Evolutionary conservation across 92 coral and sea anemone genomes (phyloP), one percentile per base, ranked within the genome.

Genomic region (Bergia sp.): DNA sequence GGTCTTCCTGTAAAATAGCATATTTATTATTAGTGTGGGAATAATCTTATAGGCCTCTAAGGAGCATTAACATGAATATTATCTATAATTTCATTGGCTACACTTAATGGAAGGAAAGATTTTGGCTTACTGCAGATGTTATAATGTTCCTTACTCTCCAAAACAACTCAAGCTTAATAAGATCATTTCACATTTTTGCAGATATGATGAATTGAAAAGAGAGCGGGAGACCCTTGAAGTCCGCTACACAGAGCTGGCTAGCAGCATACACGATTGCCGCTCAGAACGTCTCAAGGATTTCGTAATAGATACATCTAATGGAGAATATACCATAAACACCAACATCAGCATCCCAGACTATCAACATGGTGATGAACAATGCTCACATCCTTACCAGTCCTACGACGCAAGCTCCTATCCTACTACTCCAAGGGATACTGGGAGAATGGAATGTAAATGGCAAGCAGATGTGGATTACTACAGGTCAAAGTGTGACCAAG

Each of bases 401-500:
- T 84, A 84, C 21, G 87, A 84, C 37, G 39, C 65, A 7, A n/a
- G 66, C 18, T 84, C 87, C 8, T 84, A 84, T 9, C 87, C 87
- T 6, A 84, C 75, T 15, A 65, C 87, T 4, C 87, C 87, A 45
- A 45, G 87, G 44, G 87, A 84, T 5, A 5, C 41, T 45, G 79
- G 79, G 53, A 69, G 87, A 29, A 43, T 84, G 87, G 80, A 87
- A 57, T 49, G 45, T 79, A 81, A 87, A 45, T 41, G 90, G 90
- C 77, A 80, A 74, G 88, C 93, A 49, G 98, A 95, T 49, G 88
- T 86, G 3, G 98, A 95, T n/a, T 93, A 93, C 79, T 95, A 88
- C 80, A 95, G 94, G 79, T 81, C 94, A 10, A 93, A 95, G 85
- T 95, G 92, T n/a, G 95, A 95, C 15, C 96, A 94, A 47, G 92